These are phyloP conservation scores for Platycheirus albimanus DNA, from an alignment of 2,888 invertebrate species.

Conservation along the genomic window DNA sequence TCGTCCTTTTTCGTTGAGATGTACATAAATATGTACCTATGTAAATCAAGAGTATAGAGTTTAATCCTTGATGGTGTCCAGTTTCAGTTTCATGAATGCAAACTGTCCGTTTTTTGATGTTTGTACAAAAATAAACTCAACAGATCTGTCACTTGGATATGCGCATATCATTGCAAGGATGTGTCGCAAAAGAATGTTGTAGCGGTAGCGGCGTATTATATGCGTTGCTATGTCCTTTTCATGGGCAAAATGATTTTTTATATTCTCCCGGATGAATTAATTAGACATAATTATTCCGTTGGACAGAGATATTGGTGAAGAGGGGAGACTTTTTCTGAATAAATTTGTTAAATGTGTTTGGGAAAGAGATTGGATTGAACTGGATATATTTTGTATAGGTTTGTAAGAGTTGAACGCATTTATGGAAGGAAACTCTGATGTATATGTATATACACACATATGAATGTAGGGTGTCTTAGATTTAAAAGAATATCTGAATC, in stretches of 20 bases:
- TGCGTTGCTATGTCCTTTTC: slow-evolving; percentile 69
- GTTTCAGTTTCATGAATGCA: slow-evolving; percentile 70
- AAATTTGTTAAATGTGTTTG: slow-evolving; percentile 21
- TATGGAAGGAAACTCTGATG: no score
- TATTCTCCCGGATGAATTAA: slow-evolving; percentile 59
- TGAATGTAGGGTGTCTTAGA: no score
- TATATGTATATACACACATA: no score
- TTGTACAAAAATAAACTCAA: slow-evolving; percentile 76
- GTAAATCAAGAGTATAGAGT: slow-evolving; percentile 2
- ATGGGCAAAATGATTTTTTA: slow-evolving; percentile 5
- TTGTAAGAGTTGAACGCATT: no score
- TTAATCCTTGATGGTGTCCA: slow-evolving; percentile 63
- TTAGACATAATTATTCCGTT: slow-evolving; percentile 69
- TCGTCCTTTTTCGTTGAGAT: slow-evolving; percentile 48
- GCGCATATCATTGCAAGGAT: slow-evolving; percentile 74
- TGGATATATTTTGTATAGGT: no score
- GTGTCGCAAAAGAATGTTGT: slow-evolving; percentile 76
- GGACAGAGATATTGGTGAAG: slow-evolving; percentile 22
- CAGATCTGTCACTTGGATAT: slow-evolving; percentile 81
- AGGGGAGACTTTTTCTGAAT: slow-evolving; percentile 41
- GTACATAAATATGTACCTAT: no score
- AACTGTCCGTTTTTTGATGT: slow-evolving; percentile 69
- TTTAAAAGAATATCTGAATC: no score
- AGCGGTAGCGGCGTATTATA: slow-evolving; percentile 76
- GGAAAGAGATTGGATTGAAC: background rate